These are phyloP conservation scores for Archilochus colubris DNA, from an alignment of 2,113 vertebrate genomes.

Conservation along the genomic window DNA sequence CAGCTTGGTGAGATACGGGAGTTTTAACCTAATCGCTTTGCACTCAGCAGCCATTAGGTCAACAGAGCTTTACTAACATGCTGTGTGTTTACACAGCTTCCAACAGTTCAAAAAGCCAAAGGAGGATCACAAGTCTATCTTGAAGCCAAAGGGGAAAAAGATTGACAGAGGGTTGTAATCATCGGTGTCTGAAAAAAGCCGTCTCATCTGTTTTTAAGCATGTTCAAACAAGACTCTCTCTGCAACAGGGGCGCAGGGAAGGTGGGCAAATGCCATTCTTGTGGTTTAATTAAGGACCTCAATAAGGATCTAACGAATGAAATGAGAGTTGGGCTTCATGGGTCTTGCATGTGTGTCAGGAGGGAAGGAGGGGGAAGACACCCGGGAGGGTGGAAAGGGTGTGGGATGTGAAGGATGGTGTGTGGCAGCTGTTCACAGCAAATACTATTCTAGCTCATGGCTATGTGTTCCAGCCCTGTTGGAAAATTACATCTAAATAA, in stretches of 20 bases:
- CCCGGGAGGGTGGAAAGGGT: neutral
- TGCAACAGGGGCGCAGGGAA: conserved; percentile 44
- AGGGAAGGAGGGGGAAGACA: neutral
- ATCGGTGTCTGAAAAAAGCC: conserved; percentile 68
- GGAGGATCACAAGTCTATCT: conserved; percentile 77
- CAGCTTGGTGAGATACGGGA: conserved; percentile 41
- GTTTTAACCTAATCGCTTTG: conserved; percentile 63
- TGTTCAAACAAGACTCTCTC: conserved; percentile 77
- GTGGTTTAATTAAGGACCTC: conserved; percentile 77
- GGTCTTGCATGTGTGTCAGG: neutral
- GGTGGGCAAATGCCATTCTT: conserved; percentile 72
- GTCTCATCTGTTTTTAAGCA: conserved; percentile 70
- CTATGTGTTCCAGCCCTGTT: conserved; percentile 79
- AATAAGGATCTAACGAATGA: conserved; percentile 47
- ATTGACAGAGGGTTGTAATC: conserved; percentile 78
- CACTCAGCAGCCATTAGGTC: conserved; percentile 73
- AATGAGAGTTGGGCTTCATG: neutral
- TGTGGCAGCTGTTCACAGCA: conserved; percentile 74
- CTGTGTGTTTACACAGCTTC: conserved; percentile 78
- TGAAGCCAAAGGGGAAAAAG: conserved; percentile 66
- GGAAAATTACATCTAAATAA: conserved; percentile 87
- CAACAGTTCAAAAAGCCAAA: conserved; percentile 79
- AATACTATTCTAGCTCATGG: conserved; percentile 80
- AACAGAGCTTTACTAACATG: conserved; percentile 65
- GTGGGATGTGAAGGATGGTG: conserved; percentile 61